Percentiles rank a stretch among this genome's conserved stretches.
These are phyloP conservation scores for Chrysomallon squamiferum DNA, from an alignment of 1,140 invertebrate genomes.

Conservation along the genomic window DNA sequence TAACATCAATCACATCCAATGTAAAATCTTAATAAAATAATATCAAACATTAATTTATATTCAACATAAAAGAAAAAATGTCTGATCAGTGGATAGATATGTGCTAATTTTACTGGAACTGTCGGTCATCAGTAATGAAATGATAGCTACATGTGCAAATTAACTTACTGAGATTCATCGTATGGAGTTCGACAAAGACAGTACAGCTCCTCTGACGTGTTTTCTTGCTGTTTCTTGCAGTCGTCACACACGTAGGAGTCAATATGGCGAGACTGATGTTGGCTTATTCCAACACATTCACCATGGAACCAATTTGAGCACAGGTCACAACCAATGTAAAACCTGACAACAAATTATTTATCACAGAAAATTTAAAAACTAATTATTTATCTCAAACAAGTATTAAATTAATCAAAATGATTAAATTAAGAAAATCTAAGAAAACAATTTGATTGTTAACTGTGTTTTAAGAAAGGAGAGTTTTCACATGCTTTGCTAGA, in stretches of 20 bases:
- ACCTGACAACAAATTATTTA: constrained; percentile 68
- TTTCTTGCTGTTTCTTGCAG: constrained; percentile 79
- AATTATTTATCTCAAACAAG: neutral
- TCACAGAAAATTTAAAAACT: neutral
- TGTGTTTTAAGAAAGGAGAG: neutral
- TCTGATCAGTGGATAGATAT: too few species aligned
- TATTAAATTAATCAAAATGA: neutral
- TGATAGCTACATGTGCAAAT: too few species aligned
- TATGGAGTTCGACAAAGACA: constrained; percentile 96
- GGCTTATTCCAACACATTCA: constrained; percentile 92
- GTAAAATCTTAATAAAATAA: too few species aligned
- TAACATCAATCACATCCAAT: too few species aligned
- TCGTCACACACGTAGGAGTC: constrained; percentile 96
- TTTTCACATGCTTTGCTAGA: neutral
- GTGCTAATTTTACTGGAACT: too few species aligned
- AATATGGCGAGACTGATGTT: constrained; percentile 91
- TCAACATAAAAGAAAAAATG: too few species aligned
- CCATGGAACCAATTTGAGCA: constrained; percentile 99
- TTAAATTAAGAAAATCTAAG: neutral
- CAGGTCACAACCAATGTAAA: constrained; percentile 97
- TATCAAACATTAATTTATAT: too few species aligned
- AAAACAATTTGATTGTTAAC: neutral
- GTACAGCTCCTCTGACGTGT: constrained; percentile 83
- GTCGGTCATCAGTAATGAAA: too few species aligned
- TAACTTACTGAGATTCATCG: constrained; percentile 92